Evolutionary conservation across 1,140 invertebrate species (phyloP), one percentile per base, ranked within the genome.

Genomic region (Drosophila ogumai): DNA sequence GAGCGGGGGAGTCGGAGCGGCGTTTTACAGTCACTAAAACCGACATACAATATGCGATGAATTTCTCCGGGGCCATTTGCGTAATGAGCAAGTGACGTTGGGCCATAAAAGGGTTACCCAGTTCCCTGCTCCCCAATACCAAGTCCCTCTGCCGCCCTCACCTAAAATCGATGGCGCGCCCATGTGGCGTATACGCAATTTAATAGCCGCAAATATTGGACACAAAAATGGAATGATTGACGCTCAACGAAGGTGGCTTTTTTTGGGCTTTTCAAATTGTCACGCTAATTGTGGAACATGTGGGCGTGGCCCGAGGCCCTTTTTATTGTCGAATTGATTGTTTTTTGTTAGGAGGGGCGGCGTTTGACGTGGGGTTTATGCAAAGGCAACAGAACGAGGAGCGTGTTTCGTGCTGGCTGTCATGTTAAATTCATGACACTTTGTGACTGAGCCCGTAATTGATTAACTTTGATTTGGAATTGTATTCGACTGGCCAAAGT

Each of bases 221-320:
- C 17, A 40, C 40, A 50, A 66, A 75, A 67, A 56, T 49, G 40
- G 19, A 58, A 57, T 75, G 72, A 75, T 67, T 75, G 73, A 76
- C 61, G 61, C 55, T 52, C 40, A 7, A 55, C 41, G 34, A 54
- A 58, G 49, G 75, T 66, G 79, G 75, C 76, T 77, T 86, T 77
- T 77, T 77, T 86, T 71, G 68, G 79, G 76, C 80, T 69, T 90
- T 84, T 81, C 85, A 74, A 84, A 84, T 88, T 88, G 84, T 80
- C 82, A 86, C 82, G 82, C 84, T 87, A 88, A 87, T 87, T 88
- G 79, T 82, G 78, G 74, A 68, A 66, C 63, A 79, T 73, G 82
- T 76, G 72, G 75, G 65, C 57, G 68, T 63, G 68, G 68, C 17
- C n/a, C 1, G 6, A 25, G 12, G 25, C 12, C 41, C 12, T 7